Percentiles rank a stretch among this genome's conserved stretches.
Conservation (phyloP, 2,888 invertebrate species). For the Melanostoma mellinum region DNA sequence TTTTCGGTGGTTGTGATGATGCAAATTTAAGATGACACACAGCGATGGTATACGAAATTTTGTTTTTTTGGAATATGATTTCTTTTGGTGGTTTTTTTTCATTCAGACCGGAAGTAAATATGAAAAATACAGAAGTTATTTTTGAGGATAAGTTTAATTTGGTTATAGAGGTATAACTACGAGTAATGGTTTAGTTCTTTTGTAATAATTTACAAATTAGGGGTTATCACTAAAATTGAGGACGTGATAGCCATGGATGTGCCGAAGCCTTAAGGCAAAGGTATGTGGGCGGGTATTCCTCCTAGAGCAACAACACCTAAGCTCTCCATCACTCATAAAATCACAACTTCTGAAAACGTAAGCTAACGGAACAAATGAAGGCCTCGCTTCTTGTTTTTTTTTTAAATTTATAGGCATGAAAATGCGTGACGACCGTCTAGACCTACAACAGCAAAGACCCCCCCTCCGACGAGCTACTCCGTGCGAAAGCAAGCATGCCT, state of each 20-base stretch:
- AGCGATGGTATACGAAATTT: conserved; percentile 1
- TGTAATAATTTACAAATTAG: neutral
- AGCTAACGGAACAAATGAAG: neutral
- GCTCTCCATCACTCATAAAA: neutral
- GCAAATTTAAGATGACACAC: neutral
- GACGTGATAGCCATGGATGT: conserved; percentile 9
- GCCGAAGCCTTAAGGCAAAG: neutral
- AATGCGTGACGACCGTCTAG: neutral
- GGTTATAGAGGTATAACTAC: neutral
- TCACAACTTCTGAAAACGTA: neutral
- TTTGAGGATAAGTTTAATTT: neutral
- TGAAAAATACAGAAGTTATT: neutral
- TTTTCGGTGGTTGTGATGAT: conserved; percentile 1
- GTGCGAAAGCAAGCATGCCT: conserved; percentile 10
- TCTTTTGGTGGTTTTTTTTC: neutral
- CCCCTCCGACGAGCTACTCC: conserved; percentile 7
- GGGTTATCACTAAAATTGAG: neutral
- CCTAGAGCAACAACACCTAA: neutral
- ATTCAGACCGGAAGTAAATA: neutral
- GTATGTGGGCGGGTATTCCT: neutral
- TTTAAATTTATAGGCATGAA: neutral
- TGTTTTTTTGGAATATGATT: neutral
- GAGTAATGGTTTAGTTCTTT: too few relatives aligned
- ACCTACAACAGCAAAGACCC: conserved; percentile 2
- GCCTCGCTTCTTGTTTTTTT: neutral